Percentiles rank a stretch among this genome's conserved stretches.
These are phyloP conservation scores for Nyctibius grandis DNA, from an alignment of 2,797 vertebrate genomes.

Conservation along the genomic window DNA sequence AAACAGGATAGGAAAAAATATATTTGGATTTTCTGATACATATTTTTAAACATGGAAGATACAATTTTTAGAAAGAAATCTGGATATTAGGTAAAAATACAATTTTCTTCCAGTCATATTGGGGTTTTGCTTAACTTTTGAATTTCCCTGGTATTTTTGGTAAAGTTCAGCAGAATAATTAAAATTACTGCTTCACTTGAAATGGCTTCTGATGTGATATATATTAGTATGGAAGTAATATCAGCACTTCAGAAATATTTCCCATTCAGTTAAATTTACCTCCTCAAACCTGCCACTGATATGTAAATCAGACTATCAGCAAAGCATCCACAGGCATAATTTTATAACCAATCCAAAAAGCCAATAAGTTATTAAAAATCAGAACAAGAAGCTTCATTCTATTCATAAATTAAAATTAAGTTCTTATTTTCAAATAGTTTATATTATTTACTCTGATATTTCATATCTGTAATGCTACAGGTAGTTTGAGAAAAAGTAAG, in stretches of 20 bases:
- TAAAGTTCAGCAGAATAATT: background rate
- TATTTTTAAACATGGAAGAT: background rate
- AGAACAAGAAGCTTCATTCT: background rate
- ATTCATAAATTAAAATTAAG: background rate
- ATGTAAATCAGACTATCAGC: background rate
- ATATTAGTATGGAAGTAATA: background rate
- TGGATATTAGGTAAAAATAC: background rate
- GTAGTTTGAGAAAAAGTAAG: background rate
- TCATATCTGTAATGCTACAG: background rate
- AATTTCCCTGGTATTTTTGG: background rate
- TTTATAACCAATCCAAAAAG: background rate
- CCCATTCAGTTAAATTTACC: background rate
- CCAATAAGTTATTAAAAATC: background rate
- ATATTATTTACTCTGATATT: background rate
- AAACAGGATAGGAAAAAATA: background rate
- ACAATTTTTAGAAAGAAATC: background rate
- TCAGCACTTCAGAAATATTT: background rate
- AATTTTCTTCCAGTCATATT: background rate
- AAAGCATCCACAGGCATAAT: background rate
- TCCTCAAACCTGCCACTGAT: background rate
- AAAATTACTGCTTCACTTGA: background rate
- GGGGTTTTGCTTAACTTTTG: background rate
- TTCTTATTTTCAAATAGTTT: background rate
- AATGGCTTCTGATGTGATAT: background rate
- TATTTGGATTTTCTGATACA: background rate